Conservation (phyloP, 2,888 invertebrate genomes). For the Lycocerus yunnanus region DNA sequence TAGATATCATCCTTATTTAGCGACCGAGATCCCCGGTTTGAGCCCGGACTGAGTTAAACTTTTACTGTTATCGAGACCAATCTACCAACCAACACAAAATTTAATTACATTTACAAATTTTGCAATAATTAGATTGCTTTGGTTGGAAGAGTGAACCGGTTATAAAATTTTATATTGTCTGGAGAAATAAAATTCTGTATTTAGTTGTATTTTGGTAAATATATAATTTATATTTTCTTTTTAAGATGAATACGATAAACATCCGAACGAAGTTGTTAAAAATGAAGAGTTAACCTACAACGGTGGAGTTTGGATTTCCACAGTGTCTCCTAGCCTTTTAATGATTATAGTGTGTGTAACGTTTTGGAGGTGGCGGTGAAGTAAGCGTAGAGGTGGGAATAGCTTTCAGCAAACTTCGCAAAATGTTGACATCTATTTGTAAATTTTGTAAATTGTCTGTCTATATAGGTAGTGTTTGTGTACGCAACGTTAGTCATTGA, state of each 20-base stretch:
- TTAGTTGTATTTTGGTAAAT: background rate
- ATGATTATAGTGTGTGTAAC: slow-evolving; percentile 43
- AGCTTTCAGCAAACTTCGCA: slow-evolving; percentile 18
- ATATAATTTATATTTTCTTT: slow-evolving; percentile 37
- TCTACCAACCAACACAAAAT: too few species aligned
- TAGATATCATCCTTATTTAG: too few species aligned
- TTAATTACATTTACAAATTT: too few species aligned
- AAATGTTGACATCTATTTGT: slow-evolving; percentile 35
- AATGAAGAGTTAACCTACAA: slow-evolving; percentile 86
- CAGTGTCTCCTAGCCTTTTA: slow-evolving; percentile 43
- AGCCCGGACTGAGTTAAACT: too few species aligned
- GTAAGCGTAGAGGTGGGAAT: slow-evolving; percentile 37
- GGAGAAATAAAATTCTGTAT: too few species aligned
- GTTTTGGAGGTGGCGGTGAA: slow-evolving; percentile 48
- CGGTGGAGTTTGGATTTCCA: slow-evolving; percentile 50
- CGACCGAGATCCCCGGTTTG: too few species aligned
- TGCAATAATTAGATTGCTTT: too few species aligned
- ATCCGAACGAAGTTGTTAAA: slow-evolving; percentile 88
- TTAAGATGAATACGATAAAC: slow-evolving; percentile 83
- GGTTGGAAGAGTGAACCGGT: too few species aligned
- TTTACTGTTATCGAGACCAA: too few species aligned
- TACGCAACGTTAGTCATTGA: slow-evolving; percentile 18
- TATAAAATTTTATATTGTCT: too few species aligned
- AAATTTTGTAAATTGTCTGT: slow-evolving; percentile 38
- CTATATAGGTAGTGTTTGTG: slow-evolving; percentile 17